Conservation (phyloP, 2,888 invertebrate genomes). For the Theretra japonica region DNA sequence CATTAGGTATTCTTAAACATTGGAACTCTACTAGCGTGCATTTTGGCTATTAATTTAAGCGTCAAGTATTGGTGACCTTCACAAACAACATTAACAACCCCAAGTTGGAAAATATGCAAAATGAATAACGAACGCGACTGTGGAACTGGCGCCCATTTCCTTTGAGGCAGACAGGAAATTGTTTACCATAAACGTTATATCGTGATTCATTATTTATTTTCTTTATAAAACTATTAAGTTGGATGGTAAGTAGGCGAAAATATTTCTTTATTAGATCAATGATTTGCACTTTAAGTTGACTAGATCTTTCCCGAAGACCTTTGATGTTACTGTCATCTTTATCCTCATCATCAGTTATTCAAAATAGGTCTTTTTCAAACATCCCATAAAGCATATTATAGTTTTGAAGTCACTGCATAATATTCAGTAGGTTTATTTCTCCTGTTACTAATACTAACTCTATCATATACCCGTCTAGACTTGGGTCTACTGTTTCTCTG, state of each 20-base stretch:
- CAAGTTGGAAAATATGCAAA: neutral
- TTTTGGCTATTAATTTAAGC: neutral
- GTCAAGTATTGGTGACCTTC: neutral
- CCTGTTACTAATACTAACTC: too few relatives aligned
- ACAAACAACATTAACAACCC: neutral
- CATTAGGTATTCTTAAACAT: neutral
- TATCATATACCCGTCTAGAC: too few relatives aligned
- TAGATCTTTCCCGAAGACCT: too few relatives aligned
- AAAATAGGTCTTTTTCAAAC: neutral
- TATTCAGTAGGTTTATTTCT: neutral
- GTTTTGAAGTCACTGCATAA: constrained; percentile 10
- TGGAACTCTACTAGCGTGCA: neutral
- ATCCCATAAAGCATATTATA: neutral
- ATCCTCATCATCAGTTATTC: too few relatives aligned
- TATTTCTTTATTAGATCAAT: too few relatives aligned
- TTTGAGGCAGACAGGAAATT: neutral
- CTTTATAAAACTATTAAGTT: too few relatives aligned
- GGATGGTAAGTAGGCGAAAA: too few relatives aligned
- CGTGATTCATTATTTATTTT: neutral
- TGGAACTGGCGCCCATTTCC: neutral
- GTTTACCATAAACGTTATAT: neutral
- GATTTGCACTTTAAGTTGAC: too few relatives aligned
- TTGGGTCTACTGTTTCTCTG: too few relatives aligned
- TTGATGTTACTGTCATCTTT: too few relatives aligned
- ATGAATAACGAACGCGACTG: constrained; percentile 5